Base-by-base conservation (phyloP, 2,888 invertebrate genomes). In the Polydrusus cervinus region DNA sequence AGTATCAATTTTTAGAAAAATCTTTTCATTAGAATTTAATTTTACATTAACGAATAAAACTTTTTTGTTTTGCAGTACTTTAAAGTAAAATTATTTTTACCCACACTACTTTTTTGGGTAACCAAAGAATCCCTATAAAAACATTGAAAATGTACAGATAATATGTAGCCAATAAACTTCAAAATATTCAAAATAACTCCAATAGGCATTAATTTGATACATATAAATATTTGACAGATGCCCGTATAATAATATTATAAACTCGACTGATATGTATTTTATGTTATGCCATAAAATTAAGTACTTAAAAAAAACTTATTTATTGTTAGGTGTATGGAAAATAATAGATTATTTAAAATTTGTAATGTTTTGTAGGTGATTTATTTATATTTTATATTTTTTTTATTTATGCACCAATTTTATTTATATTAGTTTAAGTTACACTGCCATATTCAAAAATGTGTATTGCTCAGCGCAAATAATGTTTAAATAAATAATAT, bases 281-380 rank as follows among this genome's bases (percentile, higher is more conserved):
- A 51, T 53, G 25, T 67, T 82, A 76, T 79, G 77, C 79, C 75
- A 77, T 73, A 73, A 73, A 64, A 74, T 14, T 81, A 82, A 78
- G 80, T 80, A 80, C 80, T 79, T 75, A 62, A 77, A 75, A 78
- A 25, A 14, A 78, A 81, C 81, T 82, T 84, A 84, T 84, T 84
- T 84, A 84, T 84, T 84, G 82, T 83, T 84, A 84, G 83, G 83
- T 82, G 82, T 84, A 81, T 82, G 82, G 82, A 83, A 14, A 57
- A 34, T 60, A 65, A 71, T 72, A 43, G 77, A 74, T 79, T 77
- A 60, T 78, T 77, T 67, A 60, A 74, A 66, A 62, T 61, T 53
- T 40, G n/a, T 60, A 71, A 65, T 75, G 49, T 75, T 74, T 47
- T 30, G 45, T 64, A 66, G 34, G 20, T 40, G 69, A 66, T 66